phyloP scores from a whole-genome alignment of 2,797 vertebrate species.

The Cynodonichthys magdalenae region DNA sequence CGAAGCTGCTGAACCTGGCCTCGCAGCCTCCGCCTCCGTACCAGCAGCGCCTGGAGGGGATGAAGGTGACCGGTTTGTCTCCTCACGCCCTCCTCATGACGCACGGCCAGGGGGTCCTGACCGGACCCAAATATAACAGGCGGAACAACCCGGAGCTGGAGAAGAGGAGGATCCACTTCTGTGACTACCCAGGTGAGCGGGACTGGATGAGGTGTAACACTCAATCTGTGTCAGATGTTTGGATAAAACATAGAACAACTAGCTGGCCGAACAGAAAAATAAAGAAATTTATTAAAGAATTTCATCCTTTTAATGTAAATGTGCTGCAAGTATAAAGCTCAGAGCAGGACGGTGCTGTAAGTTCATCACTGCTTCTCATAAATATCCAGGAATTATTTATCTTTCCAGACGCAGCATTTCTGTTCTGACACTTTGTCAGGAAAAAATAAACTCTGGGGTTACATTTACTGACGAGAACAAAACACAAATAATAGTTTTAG shows the following conservation, averaged over 20 bases:
- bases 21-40: constrained; percentile 81
- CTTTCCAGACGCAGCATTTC: no score
- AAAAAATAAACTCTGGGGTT: no score
- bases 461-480: not conserved
- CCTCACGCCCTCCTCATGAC: constrained; percentile 79
- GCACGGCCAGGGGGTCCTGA: constrained; percentile 85
- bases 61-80: constrained; percentile 83
- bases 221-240: not conserved
- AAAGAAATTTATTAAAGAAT: no score
- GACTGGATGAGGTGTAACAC: no score
- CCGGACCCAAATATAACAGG: constrained; percentile 90
- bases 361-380: no score
- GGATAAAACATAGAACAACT: no score
- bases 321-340: no score
- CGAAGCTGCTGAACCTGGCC: constrained; percentile 83
- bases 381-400: not conserved
- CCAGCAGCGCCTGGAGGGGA: constrained; percentile 76
- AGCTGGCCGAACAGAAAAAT: no score
- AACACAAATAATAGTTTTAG: not conserved
- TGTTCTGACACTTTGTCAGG: no score
- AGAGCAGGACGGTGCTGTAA: no score
- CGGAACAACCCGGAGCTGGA: constrained; percentile 93
- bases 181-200: constrained; percentile 85
- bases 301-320: no score
- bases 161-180: constrained; percentile 93